Evolutionary conservation across 2,797 vertebrate species (phyloP), one percentile per base, ranked within the genome.

Genomic region (Halcyon leucocephala): DNA sequence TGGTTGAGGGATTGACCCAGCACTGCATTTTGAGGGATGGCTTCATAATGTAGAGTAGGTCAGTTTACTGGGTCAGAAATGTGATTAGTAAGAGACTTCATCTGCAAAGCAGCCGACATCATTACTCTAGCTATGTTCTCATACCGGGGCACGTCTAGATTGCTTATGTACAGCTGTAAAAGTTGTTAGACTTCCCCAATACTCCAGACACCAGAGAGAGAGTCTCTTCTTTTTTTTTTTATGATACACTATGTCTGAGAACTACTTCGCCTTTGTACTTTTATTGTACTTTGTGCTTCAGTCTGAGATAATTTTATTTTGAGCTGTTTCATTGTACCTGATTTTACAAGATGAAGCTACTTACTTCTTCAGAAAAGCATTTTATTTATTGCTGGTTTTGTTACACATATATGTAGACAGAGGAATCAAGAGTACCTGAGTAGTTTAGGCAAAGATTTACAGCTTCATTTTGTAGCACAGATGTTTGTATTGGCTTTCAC

Each of bases 351-450:
- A 58, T 46, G 26, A 54, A 52, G 33, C 11, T 77, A 26, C 29
- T 82, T 52, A 79, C 33, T 82, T 33, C 66, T 82, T 71, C 1
- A 4, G 44, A 92, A 89, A 67, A 49, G 24, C 10, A 9, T 72
- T 69, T 86, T 65, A 90, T 82, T 93, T 95, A 33, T 85, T 90
- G 35, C 14, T 86, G 41, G n/a, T 37, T 84, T 82, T 86, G 52
- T 70, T 95, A 76, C 9, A 81, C 24, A 46, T 67, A 77, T 19
- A 10, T 14, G n/a, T 29, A 66, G 77, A 49, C 25, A 58, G 60
- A 37, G 24, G 31, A 89, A 33, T 77, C 64, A 71, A 65, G 70
- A 62, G 15, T 72, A 31, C 3, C 0, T 11, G 8, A 2, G 18
- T 62, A 37, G 80, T 81, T 95, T 41, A 73, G 42, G 55, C 29